A percentile compares a stretch with the other conserved stretches of the same genome.
phyloP scores from a whole-genome alignment of 2,888 invertebrate species.

The Rosalia funebris region DNA sequence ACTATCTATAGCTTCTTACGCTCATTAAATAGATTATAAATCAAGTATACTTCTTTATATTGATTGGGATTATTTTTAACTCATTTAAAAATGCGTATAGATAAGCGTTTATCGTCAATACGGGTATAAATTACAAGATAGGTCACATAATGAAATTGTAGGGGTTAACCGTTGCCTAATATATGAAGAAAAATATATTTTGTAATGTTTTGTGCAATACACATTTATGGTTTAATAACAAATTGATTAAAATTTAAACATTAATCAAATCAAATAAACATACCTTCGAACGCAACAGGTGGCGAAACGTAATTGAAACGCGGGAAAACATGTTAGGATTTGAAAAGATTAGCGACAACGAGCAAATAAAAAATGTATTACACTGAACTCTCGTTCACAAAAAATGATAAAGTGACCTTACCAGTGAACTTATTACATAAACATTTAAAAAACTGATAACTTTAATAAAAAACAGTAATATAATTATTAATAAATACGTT shows the following conservation, averaged over 20 bases:
- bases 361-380: background rate
- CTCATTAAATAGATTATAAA: background rate
- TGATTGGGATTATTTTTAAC: background rate
- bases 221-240: constrained; percentile 8
- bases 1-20: background rate
- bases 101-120: constrained; percentile 7
- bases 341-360: background rate
- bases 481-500: background rate
- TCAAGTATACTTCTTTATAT: background rate
- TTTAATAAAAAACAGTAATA: background rate
- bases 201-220: background rate
- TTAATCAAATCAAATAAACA: constrained; percentile 21
- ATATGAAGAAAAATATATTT: constrained; percentile 1
- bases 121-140: constrained; percentile 3
- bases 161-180: constrained; percentile 18
- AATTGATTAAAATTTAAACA: constrained; percentile 2
- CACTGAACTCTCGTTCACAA: too few relatives aligned
- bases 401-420: constrained; percentile 13
- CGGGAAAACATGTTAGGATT: constrained; percentile 42
- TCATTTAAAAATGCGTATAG: background rate
- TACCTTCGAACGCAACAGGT: constrained; percentile 47
- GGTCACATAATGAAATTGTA: constrained; percentile 25
- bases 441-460: background rate
- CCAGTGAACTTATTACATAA: constrained; percentile 4
- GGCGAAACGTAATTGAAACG: constrained; percentile 34